These are phyloP conservation scores for Hermaeophaga mercurialis DNA, from an alignment of 2,888 invertebrate species.

Conservation along the genomic window DNA sequence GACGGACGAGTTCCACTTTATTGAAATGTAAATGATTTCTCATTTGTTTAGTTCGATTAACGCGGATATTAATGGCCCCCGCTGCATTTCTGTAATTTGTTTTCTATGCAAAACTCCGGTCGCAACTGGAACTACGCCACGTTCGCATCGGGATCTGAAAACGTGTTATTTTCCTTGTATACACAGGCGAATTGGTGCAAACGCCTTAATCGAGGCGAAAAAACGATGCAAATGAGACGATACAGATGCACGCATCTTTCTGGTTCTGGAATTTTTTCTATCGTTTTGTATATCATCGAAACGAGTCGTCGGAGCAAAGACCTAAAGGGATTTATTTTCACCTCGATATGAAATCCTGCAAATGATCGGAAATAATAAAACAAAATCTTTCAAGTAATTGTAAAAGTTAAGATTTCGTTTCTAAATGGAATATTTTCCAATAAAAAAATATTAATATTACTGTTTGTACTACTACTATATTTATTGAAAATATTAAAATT, in stretches of 20 bases:
- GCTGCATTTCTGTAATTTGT: slow-evolving; percentile 44
- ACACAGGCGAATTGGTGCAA: slow-evolving; percentile 6
- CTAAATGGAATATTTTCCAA: too few relatives aligned
- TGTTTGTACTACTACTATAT: too few relatives aligned
- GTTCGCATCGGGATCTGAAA: not conserved
- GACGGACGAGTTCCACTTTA: slow-evolving; percentile 28
- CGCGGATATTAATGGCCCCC: slow-evolving; percentile 43
- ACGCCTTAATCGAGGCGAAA: not conserved
- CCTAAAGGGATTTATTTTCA: too few relatives aligned
- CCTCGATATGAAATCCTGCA: too few relatives aligned
- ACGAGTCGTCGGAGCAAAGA: too few relatives aligned
- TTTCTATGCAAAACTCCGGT: slow-evolving; percentile 43
- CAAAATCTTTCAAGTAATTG: too few relatives aligned
- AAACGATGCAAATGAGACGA: slow-evolving; percentile 12
- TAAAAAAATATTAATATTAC: too few relatives aligned
- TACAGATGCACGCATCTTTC: slow-evolving; percentile 7
- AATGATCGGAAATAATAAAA: too few relatives aligned
- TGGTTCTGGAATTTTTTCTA: not conserved
- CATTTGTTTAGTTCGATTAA: slow-evolving; percentile 48
- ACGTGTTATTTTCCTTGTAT: slow-evolving; percentile 13
- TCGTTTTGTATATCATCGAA: slow-evolving; percentile 6
- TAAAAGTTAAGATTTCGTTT: too few relatives aligned
- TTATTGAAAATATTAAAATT: too few relatives aligned
- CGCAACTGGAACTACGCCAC: slow-evolving; percentile 26
- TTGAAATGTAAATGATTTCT: slow-evolving; percentile 42